A percentile compares a stretch with the other conserved stretches of the same genome.
phyloP scores from a whole-genome alignment of 1,140 invertebrate species.

The Paracyclopina nana region DNA sequence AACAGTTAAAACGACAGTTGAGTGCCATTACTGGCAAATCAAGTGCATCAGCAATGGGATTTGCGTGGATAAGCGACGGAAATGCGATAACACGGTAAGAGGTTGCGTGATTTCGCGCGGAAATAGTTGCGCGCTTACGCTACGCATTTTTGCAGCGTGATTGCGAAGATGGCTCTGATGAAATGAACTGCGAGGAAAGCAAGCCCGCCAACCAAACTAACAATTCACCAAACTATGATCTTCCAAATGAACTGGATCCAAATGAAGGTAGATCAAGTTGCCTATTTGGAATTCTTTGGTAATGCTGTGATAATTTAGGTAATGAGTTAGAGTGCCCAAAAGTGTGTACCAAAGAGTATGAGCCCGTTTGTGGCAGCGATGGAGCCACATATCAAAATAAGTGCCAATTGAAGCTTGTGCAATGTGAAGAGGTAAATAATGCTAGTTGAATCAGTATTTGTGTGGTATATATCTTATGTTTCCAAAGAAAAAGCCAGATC shows the following conservation, averaged over 20 bases:
- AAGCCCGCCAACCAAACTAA: not conserved
- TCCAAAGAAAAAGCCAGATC: not conserved
- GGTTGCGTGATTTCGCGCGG: conserved; percentile 1
- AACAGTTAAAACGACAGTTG: not conserved
- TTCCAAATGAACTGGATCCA: too few species aligned
- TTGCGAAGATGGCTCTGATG: conserved; percentile 6
- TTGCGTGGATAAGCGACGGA: conserved; percentile 6
- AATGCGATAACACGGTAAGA: too few species aligned
- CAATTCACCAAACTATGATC: not conserved
- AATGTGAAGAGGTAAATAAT: conserved; percentile 32
- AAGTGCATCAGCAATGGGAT: conserved; percentile 9
- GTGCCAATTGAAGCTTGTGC: conserved; percentile 41
- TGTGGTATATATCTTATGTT: not conserved
- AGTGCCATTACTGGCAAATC: conserved; percentile 14
- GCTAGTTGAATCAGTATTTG: not conserved
- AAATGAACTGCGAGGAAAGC: not conserved
- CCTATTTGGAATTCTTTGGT: not conserved
- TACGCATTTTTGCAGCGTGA: not conserved
- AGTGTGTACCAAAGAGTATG: conserved; percentile 49
- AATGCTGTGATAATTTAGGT: not conserved
- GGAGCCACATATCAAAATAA: conserved; percentile 43
- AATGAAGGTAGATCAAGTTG: too few species aligned
- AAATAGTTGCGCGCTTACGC: not conserved
- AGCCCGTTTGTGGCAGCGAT: conserved; percentile 45
- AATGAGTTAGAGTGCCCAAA: conserved; percentile 12